Percentiles rank a stretch among this genome's conserved stretches.
Conservation (phyloP, 2,797 vertebrate genomes). For the Heliangelus exortis region DNA sequence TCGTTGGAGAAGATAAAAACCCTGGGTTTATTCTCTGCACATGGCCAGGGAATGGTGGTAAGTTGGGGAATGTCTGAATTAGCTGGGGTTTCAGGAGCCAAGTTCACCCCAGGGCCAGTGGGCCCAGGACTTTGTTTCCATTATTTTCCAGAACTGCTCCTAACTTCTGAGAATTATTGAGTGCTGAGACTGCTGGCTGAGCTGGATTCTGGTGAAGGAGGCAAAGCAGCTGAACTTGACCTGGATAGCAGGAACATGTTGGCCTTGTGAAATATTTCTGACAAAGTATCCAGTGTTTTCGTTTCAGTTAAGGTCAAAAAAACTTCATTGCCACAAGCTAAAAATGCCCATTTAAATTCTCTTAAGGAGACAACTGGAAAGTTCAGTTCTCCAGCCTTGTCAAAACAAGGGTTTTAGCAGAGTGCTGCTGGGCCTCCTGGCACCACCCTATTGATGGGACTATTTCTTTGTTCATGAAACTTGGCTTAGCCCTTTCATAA, state of each 20-base stretch:
- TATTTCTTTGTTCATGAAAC: not conserved
- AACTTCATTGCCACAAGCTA: not conserved
- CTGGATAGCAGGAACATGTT: not conserved
- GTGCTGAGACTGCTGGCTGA: not conserved
- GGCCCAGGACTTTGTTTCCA: not conserved
- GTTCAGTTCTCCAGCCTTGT: not conserved
- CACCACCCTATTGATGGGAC: not conserved
- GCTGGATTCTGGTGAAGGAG: not conserved
- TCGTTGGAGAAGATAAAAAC: not conserved
- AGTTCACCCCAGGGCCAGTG: not conserved
- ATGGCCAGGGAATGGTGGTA: not conserved
- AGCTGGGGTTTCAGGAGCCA: not conserved
- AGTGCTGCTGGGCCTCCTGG: not conserved
- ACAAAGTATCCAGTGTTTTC: not conserved
- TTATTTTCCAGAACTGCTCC: not conserved
- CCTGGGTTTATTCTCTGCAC: not conserved
- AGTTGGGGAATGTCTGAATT: not conserved
- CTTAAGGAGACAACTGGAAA: not conserved
- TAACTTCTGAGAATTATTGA: not conserved
- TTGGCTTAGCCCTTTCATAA: not conserved
- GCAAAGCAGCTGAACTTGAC: not conserved
- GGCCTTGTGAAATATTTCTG: not conserved
- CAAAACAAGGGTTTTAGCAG: conserved; percentile 2
- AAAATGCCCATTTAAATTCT: not conserved
- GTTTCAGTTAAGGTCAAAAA: not conserved